These are phyloP conservation scores for Phaonia tiefii DNA, from an alignment of 2,888 invertebrate genomes.

Conservation along the genomic window DNA sequence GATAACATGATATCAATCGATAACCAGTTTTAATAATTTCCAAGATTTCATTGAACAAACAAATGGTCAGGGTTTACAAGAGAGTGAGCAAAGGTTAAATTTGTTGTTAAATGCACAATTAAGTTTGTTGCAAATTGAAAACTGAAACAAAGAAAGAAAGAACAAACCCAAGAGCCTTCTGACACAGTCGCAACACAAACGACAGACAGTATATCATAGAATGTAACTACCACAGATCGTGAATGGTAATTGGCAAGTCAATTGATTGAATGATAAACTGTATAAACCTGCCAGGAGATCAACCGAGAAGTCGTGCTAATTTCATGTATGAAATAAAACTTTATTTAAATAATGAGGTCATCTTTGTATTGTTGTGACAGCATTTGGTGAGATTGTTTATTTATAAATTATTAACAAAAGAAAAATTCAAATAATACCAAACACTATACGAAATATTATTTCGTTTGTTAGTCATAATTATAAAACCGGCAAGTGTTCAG, in stretches of 20 bases:
- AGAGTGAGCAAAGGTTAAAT: constrained; percentile 11
- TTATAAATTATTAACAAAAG: too few relatives aligned
- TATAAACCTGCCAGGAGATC: neutral
- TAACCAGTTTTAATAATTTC: constrained; percentile 3
- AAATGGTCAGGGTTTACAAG: neutral
- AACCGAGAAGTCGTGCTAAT: neutral
- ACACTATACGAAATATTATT: neutral
- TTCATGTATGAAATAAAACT: neutral
- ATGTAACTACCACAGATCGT: too few relatives aligned
- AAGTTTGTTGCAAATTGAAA: constrained; percentile 1
- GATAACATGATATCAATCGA: neutral
- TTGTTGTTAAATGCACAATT: constrained; percentile 8
- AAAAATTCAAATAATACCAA: too few relatives aligned
- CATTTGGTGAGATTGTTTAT: too few relatives aligned
- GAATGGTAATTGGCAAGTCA: too few relatives aligned
- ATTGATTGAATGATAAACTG: neutral
- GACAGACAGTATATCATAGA: too few relatives aligned
- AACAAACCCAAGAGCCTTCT: too few relatives aligned
- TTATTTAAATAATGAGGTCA: constrained; percentile 23
- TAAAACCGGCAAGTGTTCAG: neutral
- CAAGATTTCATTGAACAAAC: constrained; percentile 3
- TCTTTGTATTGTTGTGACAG: neutral
- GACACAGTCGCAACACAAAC: too few relatives aligned
- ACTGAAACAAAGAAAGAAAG: constrained; percentile 6
- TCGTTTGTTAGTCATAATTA: constrained; percentile 9